Conservation (phyloP, 2,113 vertebrate genomes). For the Pitta sordida region DNA sequence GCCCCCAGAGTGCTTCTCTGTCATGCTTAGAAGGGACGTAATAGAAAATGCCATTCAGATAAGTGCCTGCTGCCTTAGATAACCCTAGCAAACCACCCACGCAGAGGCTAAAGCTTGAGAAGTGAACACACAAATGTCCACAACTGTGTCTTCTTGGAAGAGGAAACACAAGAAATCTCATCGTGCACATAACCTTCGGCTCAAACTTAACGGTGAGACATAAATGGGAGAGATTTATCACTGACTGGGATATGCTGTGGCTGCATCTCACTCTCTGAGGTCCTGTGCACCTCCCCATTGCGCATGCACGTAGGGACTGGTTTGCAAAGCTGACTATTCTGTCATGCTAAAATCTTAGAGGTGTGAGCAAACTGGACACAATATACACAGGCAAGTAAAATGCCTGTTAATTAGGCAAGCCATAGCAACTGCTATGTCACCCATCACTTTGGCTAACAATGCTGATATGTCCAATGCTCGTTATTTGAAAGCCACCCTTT, state of each 20-base stretch:
- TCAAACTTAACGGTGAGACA: not conserved
- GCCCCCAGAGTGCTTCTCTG: not conserved
- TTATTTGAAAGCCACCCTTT: not conserved
- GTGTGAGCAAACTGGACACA: not conserved
- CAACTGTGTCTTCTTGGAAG: not conserved
- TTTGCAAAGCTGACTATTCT: not conserved
- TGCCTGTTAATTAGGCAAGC: not conserved
- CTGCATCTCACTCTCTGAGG: not conserved
- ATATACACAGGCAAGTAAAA: not conserved
- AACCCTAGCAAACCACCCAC: not conserved
- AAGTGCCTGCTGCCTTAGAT: not conserved
- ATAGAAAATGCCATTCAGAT: rapidly evolving
- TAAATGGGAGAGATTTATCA: not conserved
- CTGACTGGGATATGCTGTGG: not conserved
- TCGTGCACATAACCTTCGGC: not conserved
- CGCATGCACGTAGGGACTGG: not conserved
- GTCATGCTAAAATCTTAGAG: not conserved
- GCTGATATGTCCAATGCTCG: rapidly evolving
- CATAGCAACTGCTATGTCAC: not conserved
- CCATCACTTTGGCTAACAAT: not conserved
- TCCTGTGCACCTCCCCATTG: not conserved
- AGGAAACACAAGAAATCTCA: not conserved
- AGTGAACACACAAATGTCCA: not conserved
- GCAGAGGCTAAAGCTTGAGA: not conserved
- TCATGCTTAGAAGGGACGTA: not conserved